Evolutionary conservation across 2,888 invertebrate species (phyloP).

Genomic region (Cephalotes varians): DNA sequence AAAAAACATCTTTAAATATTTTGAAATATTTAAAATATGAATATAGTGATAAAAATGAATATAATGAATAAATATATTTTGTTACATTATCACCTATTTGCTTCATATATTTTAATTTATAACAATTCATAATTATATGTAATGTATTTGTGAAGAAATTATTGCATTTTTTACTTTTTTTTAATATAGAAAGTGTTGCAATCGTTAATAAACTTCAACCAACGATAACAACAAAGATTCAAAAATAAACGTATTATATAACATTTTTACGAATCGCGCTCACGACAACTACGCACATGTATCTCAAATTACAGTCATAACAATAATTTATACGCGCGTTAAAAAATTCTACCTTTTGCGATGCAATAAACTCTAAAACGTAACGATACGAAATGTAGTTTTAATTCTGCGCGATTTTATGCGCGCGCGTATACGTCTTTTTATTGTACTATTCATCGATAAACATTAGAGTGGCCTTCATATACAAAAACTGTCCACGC

Average conservation of each 20-base stretch:
- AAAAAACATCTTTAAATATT: neutral
- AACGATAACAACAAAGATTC: neutral
- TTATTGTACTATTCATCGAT: neutral
- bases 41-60: too few relatives aligned
- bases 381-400: neutral
- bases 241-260: conserved; percentile 2
- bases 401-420: neutral
- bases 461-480: neutral
- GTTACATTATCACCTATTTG: neutral
- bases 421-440: neutral
- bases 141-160: neutral
- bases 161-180: neutral
- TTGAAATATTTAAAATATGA: too few relatives aligned
- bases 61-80: too few relatives aligned
- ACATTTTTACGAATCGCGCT: conserved; percentile 25
- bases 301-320: conserved; percentile 33
- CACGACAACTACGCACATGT: neutral
- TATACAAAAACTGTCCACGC: neutral
- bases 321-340: conserved; percentile 31
- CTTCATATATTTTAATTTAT: neutral
- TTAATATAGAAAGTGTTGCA: neutral
- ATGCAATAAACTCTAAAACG: conserved; percentile 22
- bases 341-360: conserved; percentile 16
- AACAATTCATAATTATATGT: neutral
- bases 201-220: neutral